A percentile compares a stretch with the other conserved stretches of the same genome.
Evolutionary conservation across 2,797 vertebrate species (phyloP).

Genomic region (Artibeus lituratus): DNA sequence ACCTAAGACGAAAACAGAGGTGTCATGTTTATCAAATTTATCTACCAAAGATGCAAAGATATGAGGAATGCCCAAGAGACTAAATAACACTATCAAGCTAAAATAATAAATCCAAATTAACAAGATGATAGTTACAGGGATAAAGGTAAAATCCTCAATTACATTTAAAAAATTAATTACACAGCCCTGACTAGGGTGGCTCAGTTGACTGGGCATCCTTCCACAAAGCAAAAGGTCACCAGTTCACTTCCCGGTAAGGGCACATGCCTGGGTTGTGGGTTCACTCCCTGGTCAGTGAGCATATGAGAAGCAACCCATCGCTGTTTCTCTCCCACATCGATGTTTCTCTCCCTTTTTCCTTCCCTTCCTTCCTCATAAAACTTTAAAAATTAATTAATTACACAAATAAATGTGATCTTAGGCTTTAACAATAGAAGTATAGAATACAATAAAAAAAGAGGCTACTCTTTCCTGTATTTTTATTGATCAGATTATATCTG

Average conservation of each 20-base stretch:
- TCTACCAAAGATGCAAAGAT: slow-evolving; percentile 12
- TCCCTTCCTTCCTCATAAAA: background rate
- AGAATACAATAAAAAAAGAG: background rate
- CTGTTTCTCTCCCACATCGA: background rate
- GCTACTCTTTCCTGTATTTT: background rate
- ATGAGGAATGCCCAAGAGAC: background rate
- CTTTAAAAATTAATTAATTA: background rate
- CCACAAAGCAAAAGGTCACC: background rate
- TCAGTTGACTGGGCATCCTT: background rate
- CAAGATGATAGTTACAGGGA: background rate
- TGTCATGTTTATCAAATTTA: background rate
- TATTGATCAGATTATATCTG: slow-evolving; percentile 18
- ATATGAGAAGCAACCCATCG: background rate
- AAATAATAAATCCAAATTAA: slow-evolving; percentile 39
- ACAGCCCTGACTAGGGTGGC: background rate
- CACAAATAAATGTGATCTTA: slow-evolving; percentile 1
- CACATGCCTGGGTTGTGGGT: background rate
- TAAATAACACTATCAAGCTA: slow-evolving; percentile 18
- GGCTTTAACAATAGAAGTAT: slow-evolving; percentile 26
- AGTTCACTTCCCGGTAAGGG: background rate
- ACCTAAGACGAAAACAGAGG: slow-evolving; percentile 22
- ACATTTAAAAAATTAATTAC: slow-evolving; percentile 1
- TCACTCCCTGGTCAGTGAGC: background rate
- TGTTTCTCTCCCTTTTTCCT: background rate
- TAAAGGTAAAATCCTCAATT: slow-evolving; percentile 39